A percentile compares a stretch with the other conserved stretches of the same genome.
Evolutionary conservation across 1,140 invertebrate species (phyloP).

Genomic region (Chironomus tepperi): DNA sequence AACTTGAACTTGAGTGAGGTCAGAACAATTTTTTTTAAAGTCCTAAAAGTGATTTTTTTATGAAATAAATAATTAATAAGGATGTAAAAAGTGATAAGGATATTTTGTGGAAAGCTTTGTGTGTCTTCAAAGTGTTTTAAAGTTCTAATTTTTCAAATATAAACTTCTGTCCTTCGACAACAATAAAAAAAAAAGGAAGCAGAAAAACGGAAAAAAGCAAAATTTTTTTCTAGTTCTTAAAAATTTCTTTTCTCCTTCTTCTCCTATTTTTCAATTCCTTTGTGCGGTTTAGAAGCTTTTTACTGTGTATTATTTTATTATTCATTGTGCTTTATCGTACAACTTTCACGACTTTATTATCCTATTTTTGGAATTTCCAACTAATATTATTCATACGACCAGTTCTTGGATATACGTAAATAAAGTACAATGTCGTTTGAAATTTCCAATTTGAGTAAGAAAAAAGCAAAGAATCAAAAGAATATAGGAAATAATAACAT

Average conservation of each 20-base stretch:
- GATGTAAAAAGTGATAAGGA: constrained; percentile 5
- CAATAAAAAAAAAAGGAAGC: background rate
- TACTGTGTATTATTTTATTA: no score
- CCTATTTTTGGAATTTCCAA: no score
- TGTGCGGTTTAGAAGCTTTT: no score
- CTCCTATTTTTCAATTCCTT: background rate
- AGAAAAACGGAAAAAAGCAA: background rate
- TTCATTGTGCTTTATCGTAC: no score
- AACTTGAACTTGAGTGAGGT: constrained; percentile 16
- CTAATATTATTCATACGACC: no score
- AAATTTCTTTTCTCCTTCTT: background rate
- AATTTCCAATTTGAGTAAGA: background rate
- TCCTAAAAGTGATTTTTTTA: background rate
- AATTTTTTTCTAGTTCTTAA: background rate
- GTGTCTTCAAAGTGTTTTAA: background rate
- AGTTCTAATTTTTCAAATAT: background rate
- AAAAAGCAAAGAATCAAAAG: background rate
- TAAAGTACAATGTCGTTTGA: constrained; percentile 11
- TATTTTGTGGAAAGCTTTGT: background rate
- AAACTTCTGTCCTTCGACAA: background rate
- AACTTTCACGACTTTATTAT: no score
- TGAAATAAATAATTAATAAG: background rate
- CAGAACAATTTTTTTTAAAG: background rate
- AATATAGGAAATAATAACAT: background rate
- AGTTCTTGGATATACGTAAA: background rate